Percentiles rank a stretch among this genome's conserved stretches.
These are phyloP conservation scores for Cyprinodon diabolis DNA, from an alignment of 2,797 vertebrate species.

Conservation along the genomic window DNA sequence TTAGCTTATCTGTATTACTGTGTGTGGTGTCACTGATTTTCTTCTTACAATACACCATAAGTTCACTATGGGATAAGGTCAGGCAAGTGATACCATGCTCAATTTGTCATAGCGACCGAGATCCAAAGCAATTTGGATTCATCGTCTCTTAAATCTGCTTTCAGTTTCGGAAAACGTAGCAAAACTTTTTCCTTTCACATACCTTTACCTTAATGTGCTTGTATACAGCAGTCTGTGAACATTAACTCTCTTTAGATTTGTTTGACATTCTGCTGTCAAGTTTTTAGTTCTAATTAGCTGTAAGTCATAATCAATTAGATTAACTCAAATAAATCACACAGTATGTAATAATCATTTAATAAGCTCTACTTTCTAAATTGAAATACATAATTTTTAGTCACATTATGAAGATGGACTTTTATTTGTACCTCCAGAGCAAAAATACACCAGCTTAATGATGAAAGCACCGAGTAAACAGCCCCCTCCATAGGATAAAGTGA, in stretches of 20 bases:
- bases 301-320: not conserved
- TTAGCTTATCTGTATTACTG: not conserved
- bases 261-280: not conserved
- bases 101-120: not conserved
- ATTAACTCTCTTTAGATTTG: not conserved
- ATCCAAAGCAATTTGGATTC: not conserved
- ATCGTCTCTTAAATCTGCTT: not conserved
- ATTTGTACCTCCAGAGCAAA: conserved; percentile 78
- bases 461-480: conserved; percentile 89
- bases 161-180: not conserved
- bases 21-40: not conserved
- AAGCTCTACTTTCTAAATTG: not conserved
- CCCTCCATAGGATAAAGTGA: conserved; percentile 85
- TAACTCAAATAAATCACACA: not conserved
- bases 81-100: not conserved
- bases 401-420: not conserved
- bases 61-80: not conserved
- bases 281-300: not conserved
- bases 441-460: conserved; percentile 82
- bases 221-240: not conserved
- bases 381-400: not conserved
- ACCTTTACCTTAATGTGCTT: not conserved
- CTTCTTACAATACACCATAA: not conserved
- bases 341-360: not conserved
- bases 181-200: not conserved